phyloP scores from a whole-genome alignment of 2,113 vertebrate species.

The Egretta garzetta region DNA sequence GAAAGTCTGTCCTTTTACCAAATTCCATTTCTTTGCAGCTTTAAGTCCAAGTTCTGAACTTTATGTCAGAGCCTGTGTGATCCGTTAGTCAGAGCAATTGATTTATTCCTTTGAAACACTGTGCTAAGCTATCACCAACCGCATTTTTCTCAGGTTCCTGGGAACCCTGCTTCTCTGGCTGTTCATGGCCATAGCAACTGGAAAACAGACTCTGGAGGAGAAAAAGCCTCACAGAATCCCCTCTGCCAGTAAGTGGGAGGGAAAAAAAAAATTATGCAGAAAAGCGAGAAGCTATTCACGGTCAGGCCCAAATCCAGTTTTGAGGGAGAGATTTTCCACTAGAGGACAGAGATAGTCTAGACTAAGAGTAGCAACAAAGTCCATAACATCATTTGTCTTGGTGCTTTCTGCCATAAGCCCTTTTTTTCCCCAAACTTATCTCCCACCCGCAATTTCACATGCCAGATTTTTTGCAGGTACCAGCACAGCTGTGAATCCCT shows the following conservation, averaged over 20 bases:
- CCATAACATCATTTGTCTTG: background rate
- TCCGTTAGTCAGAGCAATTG: conserved; percentile 12
- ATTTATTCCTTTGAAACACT: conserved; percentile 11
- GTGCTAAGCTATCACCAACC: background rate
- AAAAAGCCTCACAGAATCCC: background rate
- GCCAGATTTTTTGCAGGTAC: conserved; percentile 11
- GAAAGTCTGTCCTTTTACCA: background rate
- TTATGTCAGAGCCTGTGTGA: background rate
- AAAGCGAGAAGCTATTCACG: background rate
- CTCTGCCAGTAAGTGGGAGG: background rate
- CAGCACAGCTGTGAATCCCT: background rate
- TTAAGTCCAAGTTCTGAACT: background rate
- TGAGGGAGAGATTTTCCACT: background rate
- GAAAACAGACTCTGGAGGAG: background rate
- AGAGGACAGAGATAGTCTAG: background rate
- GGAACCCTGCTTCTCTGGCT: background rate
- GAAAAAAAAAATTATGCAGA: background rate
- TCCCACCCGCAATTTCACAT: background rate
- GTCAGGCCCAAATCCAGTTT: background rate
- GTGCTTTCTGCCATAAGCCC: background rate
- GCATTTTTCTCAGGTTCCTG: background rate
- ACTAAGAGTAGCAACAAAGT: background rate
- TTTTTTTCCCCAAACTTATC: background rate
- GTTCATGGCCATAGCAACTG: background rate
- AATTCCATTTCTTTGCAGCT: background rate